phyloP scores from a whole-genome alignment of 2,113 vertebrate species.

The Etheostoma cragini region DNA sequence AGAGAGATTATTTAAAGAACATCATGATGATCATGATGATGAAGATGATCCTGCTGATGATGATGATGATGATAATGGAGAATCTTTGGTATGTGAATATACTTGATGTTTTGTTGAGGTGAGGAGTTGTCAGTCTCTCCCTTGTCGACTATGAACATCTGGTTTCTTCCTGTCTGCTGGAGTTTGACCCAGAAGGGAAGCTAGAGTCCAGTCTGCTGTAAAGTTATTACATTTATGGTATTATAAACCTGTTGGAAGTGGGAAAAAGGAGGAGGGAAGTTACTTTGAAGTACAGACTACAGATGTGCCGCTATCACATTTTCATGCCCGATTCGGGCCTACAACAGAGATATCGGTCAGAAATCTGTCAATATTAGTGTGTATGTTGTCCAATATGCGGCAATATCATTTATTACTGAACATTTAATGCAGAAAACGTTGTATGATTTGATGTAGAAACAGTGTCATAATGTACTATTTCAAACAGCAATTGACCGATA shows the following conservation, averaged over 20 bases:
- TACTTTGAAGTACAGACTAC: neutral
- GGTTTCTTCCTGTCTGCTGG: neutral
- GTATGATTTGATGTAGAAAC: too few species aligned
- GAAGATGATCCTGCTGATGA: too few species aligned
- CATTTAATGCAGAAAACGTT: too few species aligned
- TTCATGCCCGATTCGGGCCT: too few species aligned
- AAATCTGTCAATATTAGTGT: too few species aligned
- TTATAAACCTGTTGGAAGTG: neutral
- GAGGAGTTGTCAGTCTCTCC: neutral
- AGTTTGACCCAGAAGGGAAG: constrained; percentile 21
- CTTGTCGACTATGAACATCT: neutral
- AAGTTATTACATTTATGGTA: neutral
- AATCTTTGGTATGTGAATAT: constrained; percentile 6
- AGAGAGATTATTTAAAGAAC: neutral
- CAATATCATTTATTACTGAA: too few species aligned
- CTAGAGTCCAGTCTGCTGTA: neutral
- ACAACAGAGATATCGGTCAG: too few species aligned
- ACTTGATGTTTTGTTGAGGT: neutral
- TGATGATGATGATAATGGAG: neutral
- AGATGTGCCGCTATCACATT: neutral
- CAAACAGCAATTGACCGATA: too few species aligned
- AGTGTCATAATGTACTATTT: too few species aligned
- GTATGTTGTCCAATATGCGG: too few species aligned
- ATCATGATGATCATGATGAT: neutral
- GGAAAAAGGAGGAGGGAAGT: neutral